Conservation (phyloP, 2,113 vertebrate genomes). For the Bubo bubo region DNA sequence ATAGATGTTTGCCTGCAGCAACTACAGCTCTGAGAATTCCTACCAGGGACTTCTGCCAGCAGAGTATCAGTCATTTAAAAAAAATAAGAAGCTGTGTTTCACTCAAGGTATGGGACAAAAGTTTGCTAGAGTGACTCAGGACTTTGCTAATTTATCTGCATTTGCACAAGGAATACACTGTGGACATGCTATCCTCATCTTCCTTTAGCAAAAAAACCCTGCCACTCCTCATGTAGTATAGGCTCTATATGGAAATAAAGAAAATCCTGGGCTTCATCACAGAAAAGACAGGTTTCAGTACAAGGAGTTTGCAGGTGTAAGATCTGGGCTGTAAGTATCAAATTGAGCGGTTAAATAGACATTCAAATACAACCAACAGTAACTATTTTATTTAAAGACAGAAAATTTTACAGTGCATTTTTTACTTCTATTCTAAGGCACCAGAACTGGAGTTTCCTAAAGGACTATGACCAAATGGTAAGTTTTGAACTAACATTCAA, state of each 20-base stretch:
- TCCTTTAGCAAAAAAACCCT: not conserved
- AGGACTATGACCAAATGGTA: slow-evolving; percentile 80
- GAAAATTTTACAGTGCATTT: not conserved
- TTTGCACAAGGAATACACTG: not conserved
- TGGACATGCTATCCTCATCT: not conserved
- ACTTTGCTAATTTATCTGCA: not conserved
- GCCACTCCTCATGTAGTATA: not conserved
- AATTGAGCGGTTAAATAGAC: not conserved
- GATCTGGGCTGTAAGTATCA: not conserved
- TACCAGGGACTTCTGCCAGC: not conserved
- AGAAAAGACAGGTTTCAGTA: not conserved
- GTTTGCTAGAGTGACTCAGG: not conserved
- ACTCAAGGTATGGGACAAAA: not conserved
- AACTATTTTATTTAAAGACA: not conserved
- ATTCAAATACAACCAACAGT: not conserved
- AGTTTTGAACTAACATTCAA: slow-evolving; percentile 4
- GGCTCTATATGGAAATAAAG: not conserved
- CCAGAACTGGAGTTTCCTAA: slow-evolving; percentile 86
- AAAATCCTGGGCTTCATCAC: not conserved
- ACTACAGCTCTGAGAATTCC: not conserved
- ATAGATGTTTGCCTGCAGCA: not conserved
- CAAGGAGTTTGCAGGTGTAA: not conserved
- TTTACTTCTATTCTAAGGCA: slow-evolving; percentile 73
- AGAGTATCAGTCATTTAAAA: not conserved
- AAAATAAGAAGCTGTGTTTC: not conserved